Conservation (phyloP, 2,888 invertebrate species). For the Microchrysa polita region DNA sequence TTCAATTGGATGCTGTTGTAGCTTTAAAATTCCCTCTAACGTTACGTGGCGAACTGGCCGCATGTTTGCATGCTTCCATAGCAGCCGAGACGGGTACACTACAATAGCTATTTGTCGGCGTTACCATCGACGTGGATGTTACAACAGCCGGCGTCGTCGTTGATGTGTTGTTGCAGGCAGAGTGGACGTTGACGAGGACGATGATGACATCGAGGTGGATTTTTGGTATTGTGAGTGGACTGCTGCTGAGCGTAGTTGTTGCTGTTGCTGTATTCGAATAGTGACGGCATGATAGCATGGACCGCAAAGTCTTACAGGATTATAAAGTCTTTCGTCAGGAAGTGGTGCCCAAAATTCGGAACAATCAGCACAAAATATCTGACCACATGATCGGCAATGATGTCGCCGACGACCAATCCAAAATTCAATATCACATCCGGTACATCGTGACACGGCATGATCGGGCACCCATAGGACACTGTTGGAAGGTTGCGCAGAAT, state of each 20-base stretch:
- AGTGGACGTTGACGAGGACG: conserved; percentile 19
- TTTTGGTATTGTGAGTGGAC: conserved; percentile 29
- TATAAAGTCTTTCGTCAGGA: conserved; percentile 85
- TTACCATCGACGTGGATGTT: conserved; percentile 43
- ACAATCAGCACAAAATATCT: conserved; percentile 93
- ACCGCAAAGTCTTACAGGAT: neutral
- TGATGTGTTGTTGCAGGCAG: conserved; percentile 45
- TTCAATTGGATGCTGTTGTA: conserved; percentile 54
- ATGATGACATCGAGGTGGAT: conserved; percentile 28
- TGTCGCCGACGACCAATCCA: conserved; percentile 90
- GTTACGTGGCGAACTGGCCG: conserved; percentile 52
- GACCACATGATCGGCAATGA: conserved; percentile 95
- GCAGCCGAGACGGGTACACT: conserved; percentile 35
- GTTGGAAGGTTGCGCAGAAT: conserved; percentile 60
- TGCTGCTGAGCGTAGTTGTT: conserved; percentile 11
- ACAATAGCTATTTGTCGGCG: conserved; percentile 25
- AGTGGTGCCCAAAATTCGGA: conserved; percentile 85
- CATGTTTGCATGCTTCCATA: conserved; percentile 54
- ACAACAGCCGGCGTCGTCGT: conserved; percentile 50
- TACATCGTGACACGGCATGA: conserved; percentile 88
- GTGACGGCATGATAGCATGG: conserved; percentile 54
- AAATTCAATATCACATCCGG: conserved; percentile 88
- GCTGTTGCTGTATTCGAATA: conserved; percentile 22
- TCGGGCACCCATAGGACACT: conserved; percentile 90
- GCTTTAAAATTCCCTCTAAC: conserved; percentile 54